Percentiles rank a stretch among this genome's conserved stretches.
These are phyloP conservation scores for Aplysina aerophoba DNA, from an alignment of 37 sponge, comb jelly and placozoan genomes.

Conservation along the genomic window DNA sequence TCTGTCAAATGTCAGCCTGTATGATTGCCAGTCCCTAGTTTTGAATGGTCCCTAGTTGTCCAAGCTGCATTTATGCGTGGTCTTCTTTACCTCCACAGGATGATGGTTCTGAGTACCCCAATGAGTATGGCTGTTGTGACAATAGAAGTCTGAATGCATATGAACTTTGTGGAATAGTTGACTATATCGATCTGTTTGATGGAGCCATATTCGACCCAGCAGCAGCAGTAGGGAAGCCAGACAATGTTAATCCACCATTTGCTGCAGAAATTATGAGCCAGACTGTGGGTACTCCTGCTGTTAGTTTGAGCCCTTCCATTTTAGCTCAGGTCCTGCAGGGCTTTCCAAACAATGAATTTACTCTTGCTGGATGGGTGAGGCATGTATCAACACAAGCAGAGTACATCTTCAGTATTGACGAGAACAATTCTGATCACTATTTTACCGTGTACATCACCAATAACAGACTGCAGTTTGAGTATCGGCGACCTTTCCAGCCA, in stretches of 20 bases:
- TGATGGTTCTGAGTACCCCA: constrained; percentile 14
- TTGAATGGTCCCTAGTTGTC: too few relatives aligned
- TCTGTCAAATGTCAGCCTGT: too few relatives aligned
- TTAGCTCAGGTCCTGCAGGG: background rate
- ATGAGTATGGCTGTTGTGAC: constrained; percentile 31
- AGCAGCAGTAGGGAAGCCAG: constrained; percentile 10
- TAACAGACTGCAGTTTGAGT: constrained; percentile 19
- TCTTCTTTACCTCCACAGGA: background rate
- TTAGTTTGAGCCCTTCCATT: background rate
- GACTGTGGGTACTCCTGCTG: background rate
- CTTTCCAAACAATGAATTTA: constrained; percentile 5
- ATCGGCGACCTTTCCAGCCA: background rate
- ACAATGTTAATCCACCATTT: background rate
- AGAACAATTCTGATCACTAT: constrained; percentile 13
- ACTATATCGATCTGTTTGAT: constrained; percentile 6
- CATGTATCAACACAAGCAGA: constrained; percentile 16
- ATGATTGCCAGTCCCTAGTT: too few relatives aligned
- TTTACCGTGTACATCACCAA: background rate
- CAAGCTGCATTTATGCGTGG: too few relatives aligned
- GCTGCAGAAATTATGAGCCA: background rate
- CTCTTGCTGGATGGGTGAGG: constrained; percentile 29
- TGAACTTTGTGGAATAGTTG: background rate
- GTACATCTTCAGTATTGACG: constrained; percentile 31
- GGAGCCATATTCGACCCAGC: background rate
- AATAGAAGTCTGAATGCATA: background rate